A percentile compares a stretch with the other conserved stretches of the same genome.
Conservation (phyloP, 1,140 invertebrate species). For the Panagrolaimus sp. region DNA sequence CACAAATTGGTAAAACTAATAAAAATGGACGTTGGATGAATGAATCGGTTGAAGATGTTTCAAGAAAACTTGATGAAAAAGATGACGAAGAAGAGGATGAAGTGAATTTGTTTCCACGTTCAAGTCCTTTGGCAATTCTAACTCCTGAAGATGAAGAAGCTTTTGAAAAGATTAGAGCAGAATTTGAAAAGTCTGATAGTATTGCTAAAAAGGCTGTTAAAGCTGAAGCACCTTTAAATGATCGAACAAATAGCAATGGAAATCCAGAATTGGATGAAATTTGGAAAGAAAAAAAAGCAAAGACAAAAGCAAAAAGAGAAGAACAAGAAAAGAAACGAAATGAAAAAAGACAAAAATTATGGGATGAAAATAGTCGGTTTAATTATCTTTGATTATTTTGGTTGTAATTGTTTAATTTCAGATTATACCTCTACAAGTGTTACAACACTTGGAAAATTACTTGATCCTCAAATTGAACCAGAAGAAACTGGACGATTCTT, state of each 20-base stretch:
- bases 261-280: constrained; percentile 16
- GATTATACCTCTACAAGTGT: too few relatives aligned
- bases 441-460: too few relatives aligned
- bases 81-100: background rate
- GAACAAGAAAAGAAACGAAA: constrained; percentile 8
- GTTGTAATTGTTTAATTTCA: too few relatives aligned
- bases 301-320: constrained; percentile 14
- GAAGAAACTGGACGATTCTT: too few relatives aligned
- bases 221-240: background rate
- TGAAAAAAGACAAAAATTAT: constrained; percentile 14
- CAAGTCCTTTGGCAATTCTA: background rate
- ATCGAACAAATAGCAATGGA: background rate
- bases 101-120: background rate
- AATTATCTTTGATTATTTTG: too few relatives aligned
- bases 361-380: constrained; percentile 18
- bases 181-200: background rate
- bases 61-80: too few relatives aligned
- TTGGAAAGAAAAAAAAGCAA: constrained; percentile 4
- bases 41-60: background rate
- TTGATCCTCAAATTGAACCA: too few relatives aligned
- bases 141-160: background rate
- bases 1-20: constrained; percentile 21
- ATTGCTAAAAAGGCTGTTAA: background rate
- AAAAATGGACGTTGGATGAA: constrained; percentile 4
- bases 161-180: background rate